Evolutionary conservation across 1,140 invertebrate species (phyloP), one percentile per base, ranked within the genome.

Genomic region (Megathymus violae): DNA sequence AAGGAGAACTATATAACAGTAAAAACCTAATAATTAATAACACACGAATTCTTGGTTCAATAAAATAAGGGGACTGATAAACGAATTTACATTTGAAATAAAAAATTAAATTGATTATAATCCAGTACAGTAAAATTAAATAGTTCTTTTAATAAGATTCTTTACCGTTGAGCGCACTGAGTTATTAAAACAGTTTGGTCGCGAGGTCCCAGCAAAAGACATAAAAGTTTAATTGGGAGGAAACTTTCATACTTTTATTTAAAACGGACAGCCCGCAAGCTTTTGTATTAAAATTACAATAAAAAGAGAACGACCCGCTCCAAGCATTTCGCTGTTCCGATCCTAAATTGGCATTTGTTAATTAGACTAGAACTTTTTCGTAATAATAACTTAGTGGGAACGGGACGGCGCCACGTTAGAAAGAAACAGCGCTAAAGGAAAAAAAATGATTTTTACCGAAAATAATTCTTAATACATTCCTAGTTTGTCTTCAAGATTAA

Each of bases 341-440:
- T 69, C 56, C 73, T 70, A 78, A 76, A 78, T 78, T 76, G 73
- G 65, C 64, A 70, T 78, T 76, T 71, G 73, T 64, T 78, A 76
- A 78, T 78, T 78, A 78, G 76, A 76, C 68, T 65, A 71, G 69
- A 76, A 76, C 69, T 64, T 44, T 69, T 72, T 74, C 58, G 38
- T 54, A 54, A 78, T 78, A 69, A 66, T 51, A 63, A 48, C 14
- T 34, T 52, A 58, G 56, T 62, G 52, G 11, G 13, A 51, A 9
- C 1, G 13, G 14, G 27, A 48, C 13, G 11, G 17, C 11, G 44
- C 11, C 1, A 10, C 10, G 43, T 46, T 46, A n/a, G 16, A 19
- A 46, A 16, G 27, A 46, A 17, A 46, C n/a, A 25, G 10, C 10
- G n/a, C 10, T 22, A 25, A 5, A 11, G 11, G 3, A 3, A 6